A percentile compares a stretch with the other conserved stretches of the same genome.
Evolutionary conservation across 2,888 invertebrate genomes (phyloP).

Genomic region (Lasioglossum villosulum): DNA sequence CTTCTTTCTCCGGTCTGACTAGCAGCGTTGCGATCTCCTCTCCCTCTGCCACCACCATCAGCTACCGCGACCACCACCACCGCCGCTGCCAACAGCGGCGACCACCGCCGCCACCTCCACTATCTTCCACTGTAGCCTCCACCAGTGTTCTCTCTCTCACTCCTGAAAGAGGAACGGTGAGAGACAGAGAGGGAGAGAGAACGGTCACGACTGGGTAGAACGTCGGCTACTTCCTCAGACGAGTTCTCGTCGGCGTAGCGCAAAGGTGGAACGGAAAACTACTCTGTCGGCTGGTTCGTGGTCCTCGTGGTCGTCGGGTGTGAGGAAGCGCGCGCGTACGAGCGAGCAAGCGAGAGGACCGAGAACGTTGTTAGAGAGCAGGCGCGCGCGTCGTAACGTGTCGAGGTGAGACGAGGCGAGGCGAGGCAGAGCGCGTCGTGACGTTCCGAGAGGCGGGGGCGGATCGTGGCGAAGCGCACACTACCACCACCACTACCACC

Average conservation of each 20-base stretch:
- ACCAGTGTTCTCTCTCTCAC: conserved; percentile 15
- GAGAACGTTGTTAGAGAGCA: conserved; percentile 31
- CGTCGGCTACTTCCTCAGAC: conserved; percentile 64
- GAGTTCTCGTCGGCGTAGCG: conserved; percentile 67
- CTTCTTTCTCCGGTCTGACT: conserved; percentile 53
- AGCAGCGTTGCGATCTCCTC: conserved; percentile 44
- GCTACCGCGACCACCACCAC: conserved; percentile 26
- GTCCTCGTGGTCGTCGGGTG: conserved; percentile 69
- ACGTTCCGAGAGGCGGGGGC: background rate
- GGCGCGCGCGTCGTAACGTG: conserved; percentile 38
- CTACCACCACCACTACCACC: background rate
- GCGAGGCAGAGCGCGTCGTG: conserved; percentile 17
- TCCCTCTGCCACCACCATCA: conserved; percentile 21
- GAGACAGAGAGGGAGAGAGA: conserved; percentile 3
- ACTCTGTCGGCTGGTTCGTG: conserved; percentile 45
- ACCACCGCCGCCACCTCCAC: conserved; percentile 44
- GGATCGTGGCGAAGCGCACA: background rate
- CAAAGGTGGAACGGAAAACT: conserved; percentile 65
- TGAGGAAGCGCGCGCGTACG: conserved; percentile 63
- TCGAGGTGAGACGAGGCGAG: conserved; percentile 14
- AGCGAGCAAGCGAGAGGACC: conserved; percentile 57
- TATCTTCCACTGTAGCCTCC: conserved; percentile 43
- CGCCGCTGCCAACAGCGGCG: conserved; percentile 4
- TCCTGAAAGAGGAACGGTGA: too few relatives aligned
- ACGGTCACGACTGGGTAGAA: conserved; percentile 4